Percentiles rank a stretch among this genome's conserved stretches.
These are phyloP conservation scores for Thecocarcelia acutangulata DNA, from an alignment of 2,888 invertebrate species.

Conservation along the genomic window DNA sequence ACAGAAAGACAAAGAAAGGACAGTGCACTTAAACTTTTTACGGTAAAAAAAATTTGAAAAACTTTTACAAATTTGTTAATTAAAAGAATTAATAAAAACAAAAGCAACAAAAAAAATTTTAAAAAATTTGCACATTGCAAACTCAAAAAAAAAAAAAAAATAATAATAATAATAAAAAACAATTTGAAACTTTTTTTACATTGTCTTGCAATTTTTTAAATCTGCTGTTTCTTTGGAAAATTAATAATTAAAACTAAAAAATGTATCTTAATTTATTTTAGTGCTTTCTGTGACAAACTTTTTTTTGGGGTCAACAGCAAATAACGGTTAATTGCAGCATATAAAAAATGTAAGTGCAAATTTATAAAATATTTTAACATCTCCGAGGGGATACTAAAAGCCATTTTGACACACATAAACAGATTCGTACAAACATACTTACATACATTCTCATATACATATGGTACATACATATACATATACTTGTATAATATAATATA, in stretches of 20 bases:
- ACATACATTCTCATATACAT: background rate
- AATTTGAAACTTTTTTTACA: background rate
- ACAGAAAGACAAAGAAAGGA: slow-evolving; percentile 65
- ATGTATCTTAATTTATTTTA: slow-evolving; percentile 39
- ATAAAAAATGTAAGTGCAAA: slow-evolving; percentile 65
- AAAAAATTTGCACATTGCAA: background rate
- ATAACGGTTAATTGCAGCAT: slow-evolving; percentile 63
- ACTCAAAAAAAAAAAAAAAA: too few species aligned
- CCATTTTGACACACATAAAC: background rate
- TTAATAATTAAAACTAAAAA: background rate
- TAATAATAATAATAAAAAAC: background rate
- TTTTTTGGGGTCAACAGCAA: slow-evolving; percentile 58
- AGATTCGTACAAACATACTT: background rate
- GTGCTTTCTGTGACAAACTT: slow-evolving; percentile 63
- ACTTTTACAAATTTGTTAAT: background rate
- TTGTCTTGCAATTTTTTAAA: slow-evolving; percentile 48
- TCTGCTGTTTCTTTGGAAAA: background rate
- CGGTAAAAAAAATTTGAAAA: slow-evolving; percentile 47
- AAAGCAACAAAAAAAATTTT: background rate
- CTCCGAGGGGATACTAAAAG: too few species aligned
- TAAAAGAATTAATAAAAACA: background rate
- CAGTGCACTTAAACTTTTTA: slow-evolving; percentile 57
- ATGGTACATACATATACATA: too few species aligned
- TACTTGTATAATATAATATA: too few species aligned
- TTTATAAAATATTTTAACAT: too few species aligned